Evolutionary conservation across 2,888 invertebrate species (phyloP).

Genomic region (Teleogryllus oceanicus): DNA sequence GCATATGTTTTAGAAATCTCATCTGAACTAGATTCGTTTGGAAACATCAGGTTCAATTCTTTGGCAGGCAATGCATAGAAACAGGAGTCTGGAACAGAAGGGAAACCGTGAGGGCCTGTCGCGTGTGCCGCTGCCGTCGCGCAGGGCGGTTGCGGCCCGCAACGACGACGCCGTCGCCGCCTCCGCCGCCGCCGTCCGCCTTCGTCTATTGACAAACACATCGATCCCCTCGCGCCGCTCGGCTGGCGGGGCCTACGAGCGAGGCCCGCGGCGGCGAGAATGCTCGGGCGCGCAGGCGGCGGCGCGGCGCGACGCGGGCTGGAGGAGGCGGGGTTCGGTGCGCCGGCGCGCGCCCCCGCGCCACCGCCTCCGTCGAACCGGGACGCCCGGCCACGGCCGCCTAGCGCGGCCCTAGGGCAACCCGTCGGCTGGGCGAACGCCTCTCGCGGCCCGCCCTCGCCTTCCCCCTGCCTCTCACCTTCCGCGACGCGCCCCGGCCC

Average conservation of each 20-base stretch:
- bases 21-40: conserved; percentile 55
- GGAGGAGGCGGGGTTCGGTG: conserved; percentile 29
- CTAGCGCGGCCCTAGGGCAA: too few relatives aligned
- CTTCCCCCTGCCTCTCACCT: too few relatives aligned
- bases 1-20: conserved; percentile 55
- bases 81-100: conserved; percentile 48
- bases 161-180: neutral
- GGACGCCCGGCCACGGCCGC: too few relatives aligned
- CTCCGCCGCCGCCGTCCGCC: neutral
- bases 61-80: conserved; percentile 55
- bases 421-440: too few relatives aligned
- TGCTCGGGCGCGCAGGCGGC: neutral
- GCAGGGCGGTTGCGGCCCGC: neutral
- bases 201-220: conserved; percentile 1
- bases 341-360: conserved; percentile 18
- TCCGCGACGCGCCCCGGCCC: too few relatives aligned
- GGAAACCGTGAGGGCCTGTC: conserved; percentile 19
- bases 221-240: conserved; percentile 6
- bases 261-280: neutral
- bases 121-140: neutral
- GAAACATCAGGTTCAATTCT: conserved; percentile 56
- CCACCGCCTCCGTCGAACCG: neutral
- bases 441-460: too few relatives aligned
- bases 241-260: neutral
- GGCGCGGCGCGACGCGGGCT: neutral